A percentile compares a stretch with the other conserved stretches of the same genome.
Evolutionary conservation across 2,113 vertebrate species (phyloP).

Genomic region (Myrmecobius fasciatus): DNA sequence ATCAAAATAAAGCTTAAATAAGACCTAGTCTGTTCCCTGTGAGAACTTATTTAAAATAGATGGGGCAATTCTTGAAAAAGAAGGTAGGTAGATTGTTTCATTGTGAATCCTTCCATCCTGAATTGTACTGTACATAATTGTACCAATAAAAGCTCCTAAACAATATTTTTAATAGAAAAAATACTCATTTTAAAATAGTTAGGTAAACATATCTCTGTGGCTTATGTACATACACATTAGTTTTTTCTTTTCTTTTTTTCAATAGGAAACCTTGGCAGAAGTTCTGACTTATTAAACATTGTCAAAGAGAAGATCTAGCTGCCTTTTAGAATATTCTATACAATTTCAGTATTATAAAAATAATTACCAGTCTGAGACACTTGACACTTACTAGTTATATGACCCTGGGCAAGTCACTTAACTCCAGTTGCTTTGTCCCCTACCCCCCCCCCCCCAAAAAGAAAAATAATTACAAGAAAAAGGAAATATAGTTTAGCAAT

Average conservation of each 20-base stretch:
- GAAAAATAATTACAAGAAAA: slow-evolving; percentile 44
- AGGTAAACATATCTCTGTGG: slow-evolving; percentile 58
- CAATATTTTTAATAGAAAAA: slow-evolving; percentile 76
- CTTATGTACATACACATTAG: slow-evolving; percentile 16
- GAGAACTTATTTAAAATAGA: not conserved
- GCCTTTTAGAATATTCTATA: slow-evolving; percentile 2
- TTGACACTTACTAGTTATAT: too few relatives aligned
- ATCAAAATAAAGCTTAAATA: not conserved
- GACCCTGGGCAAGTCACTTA: too few relatives aligned
- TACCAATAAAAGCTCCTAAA: not conserved
- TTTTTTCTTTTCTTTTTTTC: not conserved
- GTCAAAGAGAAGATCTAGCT: slow-evolving; percentile 57
- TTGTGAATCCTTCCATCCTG: not conserved
- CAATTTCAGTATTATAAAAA: not conserved
- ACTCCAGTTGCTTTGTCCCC: too few relatives aligned
- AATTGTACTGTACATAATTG: not conserved
- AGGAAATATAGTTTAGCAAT: slow-evolving; percentile 18
- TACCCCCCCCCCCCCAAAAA: too few relatives aligned
- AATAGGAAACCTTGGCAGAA: slow-evolving; percentile 30
- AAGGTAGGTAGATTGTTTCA: not conserved
- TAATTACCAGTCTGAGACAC: too few relatives aligned
- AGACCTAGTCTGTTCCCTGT: not conserved
- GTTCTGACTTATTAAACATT: slow-evolving; percentile 38
- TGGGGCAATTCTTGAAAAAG: not conserved
- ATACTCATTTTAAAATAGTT: slow-evolving; percentile 54